phyloP scores from a whole-genome alignment of 2,113 vertebrate species.

The Crotophaga sulcirostris region DNA sequence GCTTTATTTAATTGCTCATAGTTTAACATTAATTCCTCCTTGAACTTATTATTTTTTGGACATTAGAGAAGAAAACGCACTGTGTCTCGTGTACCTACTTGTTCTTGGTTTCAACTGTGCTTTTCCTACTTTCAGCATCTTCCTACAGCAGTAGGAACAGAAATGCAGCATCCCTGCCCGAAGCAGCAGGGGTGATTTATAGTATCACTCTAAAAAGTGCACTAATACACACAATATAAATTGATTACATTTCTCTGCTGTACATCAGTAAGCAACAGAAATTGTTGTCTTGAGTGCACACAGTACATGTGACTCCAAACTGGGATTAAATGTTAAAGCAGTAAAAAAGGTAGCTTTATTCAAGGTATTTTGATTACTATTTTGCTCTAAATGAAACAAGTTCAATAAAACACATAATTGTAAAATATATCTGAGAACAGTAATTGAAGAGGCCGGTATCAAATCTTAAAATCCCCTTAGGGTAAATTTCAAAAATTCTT shows the following conservation, averaged over 20 bases:
- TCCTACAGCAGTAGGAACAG: background rate
- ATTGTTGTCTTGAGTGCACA: background rate
- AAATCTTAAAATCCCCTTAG: conserved; percentile 1
- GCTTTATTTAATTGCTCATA: background rate
- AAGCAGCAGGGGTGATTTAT: conserved; percentile 45
- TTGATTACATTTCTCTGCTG: conserved; percentile 35
- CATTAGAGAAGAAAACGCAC: background rate
- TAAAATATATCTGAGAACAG: background rate
- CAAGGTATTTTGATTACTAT: conserved; percentile 28
- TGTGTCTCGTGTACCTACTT: background rate
- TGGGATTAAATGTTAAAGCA: conserved; percentile 2
- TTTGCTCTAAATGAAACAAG: background rate
- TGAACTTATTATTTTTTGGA: background rate
- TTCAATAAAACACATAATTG: background rate
- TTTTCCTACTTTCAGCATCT: background rate
- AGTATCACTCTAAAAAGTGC: background rate
- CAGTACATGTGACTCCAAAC: background rate
- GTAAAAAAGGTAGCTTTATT: background rate
- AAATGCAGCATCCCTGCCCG: background rate
- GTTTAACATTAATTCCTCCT: background rate
- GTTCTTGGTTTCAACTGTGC: background rate
- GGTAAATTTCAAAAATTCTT: conserved; percentile 55
- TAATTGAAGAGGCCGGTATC: conserved; percentile 19
- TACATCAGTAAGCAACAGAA: conserved; percentile 2
- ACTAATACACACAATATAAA: conserved; percentile 13